Evolutionary conservation across 2,888 invertebrate genomes (phyloP), one percentile per base, ranked within the genome.

Genomic region (Rutpela maculata): DNA sequence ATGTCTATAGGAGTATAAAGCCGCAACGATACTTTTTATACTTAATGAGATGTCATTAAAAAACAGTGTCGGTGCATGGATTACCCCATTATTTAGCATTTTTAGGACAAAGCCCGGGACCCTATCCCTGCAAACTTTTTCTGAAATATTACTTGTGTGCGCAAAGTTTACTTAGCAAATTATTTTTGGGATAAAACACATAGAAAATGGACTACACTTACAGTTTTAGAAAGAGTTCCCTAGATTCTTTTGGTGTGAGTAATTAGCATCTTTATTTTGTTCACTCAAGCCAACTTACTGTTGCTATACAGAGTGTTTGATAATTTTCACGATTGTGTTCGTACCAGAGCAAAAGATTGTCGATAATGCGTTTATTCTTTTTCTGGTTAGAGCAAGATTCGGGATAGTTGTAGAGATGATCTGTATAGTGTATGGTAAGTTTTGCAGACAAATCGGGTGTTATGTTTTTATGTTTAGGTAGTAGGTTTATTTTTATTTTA

Each of bases 351-450:
- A 26, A 59, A n/a, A 22, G 38, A 55, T 67, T 71, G 70, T 38
- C 70, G 35, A 18, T 17, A n/a, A 31, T 22, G 17, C 56, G 26
- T 70, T 70, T 60, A 60, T 59, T 60, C 35, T 70, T 43, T 59
- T 60, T 67, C 5, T 17, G 19, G 22, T 55, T 9, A 15, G 50
- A 50, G 0, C 56, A 56, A 55, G 19, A 26, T 56, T 50, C 19
- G 67, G n/a, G 59, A 26, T 50, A 56, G 55, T 67, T 56, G 18
- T 67, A 67, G 67, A 67, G 17, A 26, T 17, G 10, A n/a, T n/a
- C 15, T 56, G 65, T 67, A 55, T 56, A n/a, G 17, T 19, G 10
- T 1, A 12, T 7, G 7, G 26, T 19, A n/a, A 43, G 65, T 31
- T 26, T 26, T 38, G 38, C 6, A 38, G 18, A 18, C 9, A 35